Evolutionary conservation across 2,888 invertebrate genomes (phyloP).

Genomic region (Tinea trinotella): DNA sequence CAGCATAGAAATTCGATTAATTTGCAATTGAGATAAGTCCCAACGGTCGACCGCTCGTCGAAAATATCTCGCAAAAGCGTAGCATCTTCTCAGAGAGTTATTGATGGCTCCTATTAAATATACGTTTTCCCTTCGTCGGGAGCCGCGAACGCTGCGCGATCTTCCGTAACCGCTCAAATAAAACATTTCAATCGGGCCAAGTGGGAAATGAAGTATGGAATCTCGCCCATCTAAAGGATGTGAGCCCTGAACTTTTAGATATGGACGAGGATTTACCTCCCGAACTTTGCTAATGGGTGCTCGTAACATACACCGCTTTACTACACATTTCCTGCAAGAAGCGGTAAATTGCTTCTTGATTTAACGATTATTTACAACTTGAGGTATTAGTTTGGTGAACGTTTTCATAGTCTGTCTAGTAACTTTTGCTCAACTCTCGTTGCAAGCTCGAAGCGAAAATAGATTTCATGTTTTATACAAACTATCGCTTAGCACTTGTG

Average conservation of each 20-base stretch:
- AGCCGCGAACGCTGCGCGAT: slow-evolving; percentile 40
- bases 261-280: slow-evolving; percentile 30
- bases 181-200: slow-evolving; percentile 62
- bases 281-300: slow-evolving; percentile 30
- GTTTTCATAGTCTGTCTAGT: slow-evolving; percentile 5
- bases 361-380: slow-evolving; percentile 17
- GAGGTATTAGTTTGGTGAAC: slow-evolving; percentile 6
- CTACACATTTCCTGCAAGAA: slow-evolving; percentile 13
- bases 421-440: not conserved
- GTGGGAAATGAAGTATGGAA: slow-evolving; percentile 58
- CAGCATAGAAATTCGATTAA: slow-evolving; percentile 61
- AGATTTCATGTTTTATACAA: not conserved
- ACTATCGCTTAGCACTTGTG: not conserved
- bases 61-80: slow-evolving; percentile 48
- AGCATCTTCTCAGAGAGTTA: slow-evolving; percentile 63
- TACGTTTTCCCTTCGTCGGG: slow-evolving; percentile 44
- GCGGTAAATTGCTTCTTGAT: slow-evolving; percentile 15
- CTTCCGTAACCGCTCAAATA: slow-evolving; percentile 51
- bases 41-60: slow-evolving; percentile 44
- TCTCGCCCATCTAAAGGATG: slow-evolving; percentile 43
- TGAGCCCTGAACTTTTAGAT: slow-evolving; percentile 33
- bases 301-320: slow-evolving; percentile 19
- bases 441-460: not conserved
- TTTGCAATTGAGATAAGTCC: slow-evolving; percentile 67
- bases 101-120: slow-evolving; percentile 71